Conservation (phyloP, 1,140 invertebrate genomes). For the Brachionus angularis region DNA sequence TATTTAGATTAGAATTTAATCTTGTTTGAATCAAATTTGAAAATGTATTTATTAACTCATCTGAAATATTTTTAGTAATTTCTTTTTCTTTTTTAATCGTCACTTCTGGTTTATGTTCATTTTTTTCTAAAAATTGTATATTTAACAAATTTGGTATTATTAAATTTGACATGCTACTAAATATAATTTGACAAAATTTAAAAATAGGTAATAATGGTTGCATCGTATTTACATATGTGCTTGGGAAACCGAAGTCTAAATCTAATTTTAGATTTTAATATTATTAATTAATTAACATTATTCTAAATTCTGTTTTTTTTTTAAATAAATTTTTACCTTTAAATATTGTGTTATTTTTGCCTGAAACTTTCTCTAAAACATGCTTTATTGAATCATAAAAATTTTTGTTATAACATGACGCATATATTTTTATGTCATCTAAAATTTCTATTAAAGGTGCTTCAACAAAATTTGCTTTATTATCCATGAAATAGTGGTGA, state of each 20-base stretch:
- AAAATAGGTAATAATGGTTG: neutral
- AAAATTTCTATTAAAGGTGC: neutral
- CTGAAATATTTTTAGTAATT: too few species aligned
- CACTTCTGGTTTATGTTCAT: neutral
- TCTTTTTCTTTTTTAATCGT: too few species aligned
- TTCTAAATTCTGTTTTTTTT: too few species aligned
- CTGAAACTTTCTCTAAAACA: neutral
- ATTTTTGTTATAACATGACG: neutral
- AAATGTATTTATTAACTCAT: too few species aligned
- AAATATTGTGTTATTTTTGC: neutral
- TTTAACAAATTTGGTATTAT: neutral
- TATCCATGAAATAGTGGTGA: constrained; percentile 2
- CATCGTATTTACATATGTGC: neutral
- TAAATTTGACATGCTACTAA: neutral
- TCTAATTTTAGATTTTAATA: neutral
- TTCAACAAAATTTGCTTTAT: neutral
- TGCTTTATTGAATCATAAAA: neutral
- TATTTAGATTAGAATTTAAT: too few species aligned
- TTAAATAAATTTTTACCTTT: constrained; percentile 13
- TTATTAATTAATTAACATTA: too few species aligned
- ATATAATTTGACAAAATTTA: neutral
- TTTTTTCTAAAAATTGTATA: neutral
- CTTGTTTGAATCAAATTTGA: too few species aligned
- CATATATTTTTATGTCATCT: neutral
- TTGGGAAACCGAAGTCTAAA: constrained; percentile 7